phyloP scores from a whole-genome alignment of 2,888 invertebrate species.

The Theretra japonica region DNA sequence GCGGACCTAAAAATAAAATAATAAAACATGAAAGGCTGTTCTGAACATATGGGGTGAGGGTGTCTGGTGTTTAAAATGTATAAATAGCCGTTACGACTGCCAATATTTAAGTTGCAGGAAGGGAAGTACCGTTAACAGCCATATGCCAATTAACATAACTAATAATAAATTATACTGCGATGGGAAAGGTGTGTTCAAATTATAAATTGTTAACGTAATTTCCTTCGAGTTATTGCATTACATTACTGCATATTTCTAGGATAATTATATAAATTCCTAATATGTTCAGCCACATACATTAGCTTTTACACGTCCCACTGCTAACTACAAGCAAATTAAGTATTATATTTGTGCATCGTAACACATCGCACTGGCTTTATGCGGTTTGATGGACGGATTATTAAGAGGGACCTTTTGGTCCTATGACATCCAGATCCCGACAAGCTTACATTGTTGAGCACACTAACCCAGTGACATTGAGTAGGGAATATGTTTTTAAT shows the following conservation, averaged over 20 bases:
- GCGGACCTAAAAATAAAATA: slow-evolving; percentile 27
- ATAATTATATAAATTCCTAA: background rate
- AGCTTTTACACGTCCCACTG: too few relatives aligned
- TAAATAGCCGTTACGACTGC: slow-evolving; percentile 31
- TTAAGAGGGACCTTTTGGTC: too few relatives aligned
- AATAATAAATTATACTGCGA: background rate
- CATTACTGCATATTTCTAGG: background rate
- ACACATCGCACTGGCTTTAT: too few relatives aligned
- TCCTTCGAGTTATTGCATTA: background rate
- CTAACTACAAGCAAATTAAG: too few relatives aligned
- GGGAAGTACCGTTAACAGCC: slow-evolving; percentile 18
- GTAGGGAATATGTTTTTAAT: too few relatives aligned
- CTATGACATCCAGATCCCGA: too few relatives aligned
- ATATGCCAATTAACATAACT: slow-evolving; percentile 18
- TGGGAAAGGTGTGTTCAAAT: background rate
- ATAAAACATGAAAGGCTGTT: slow-evolving; percentile 31
- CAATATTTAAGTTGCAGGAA: slow-evolving; percentile 17
- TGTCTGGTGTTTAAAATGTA: slow-evolving; percentile 16
- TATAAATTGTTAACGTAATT: background rate
- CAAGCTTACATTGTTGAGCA: too few relatives aligned
- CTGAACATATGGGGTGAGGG: slow-evolving; percentile 27
- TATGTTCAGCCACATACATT: background rate
- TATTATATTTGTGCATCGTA: too few relatives aligned
- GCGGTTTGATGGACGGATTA: too few relatives aligned
- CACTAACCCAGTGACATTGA: too few relatives aligned